A percentile compares a stretch with the other conserved stretches of the same genome.
Evolutionary conservation across 2,797 vertebrate genomes (phyloP).

Genomic region (Trachops cirrhosus): DNA sequence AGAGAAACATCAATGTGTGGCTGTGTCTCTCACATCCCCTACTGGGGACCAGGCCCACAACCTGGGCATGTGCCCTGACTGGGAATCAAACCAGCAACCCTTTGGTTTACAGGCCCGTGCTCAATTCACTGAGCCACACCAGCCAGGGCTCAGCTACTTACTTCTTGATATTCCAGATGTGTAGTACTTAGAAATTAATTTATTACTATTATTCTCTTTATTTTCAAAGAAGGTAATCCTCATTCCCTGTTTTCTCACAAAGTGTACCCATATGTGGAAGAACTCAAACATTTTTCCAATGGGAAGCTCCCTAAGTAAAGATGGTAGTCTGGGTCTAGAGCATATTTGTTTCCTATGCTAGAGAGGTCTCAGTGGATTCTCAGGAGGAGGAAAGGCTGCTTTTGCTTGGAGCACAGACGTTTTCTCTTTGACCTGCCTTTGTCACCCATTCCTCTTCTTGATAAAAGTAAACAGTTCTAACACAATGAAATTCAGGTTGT

Average conservation of each 20-base stretch:
- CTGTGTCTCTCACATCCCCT: too few relatives aligned
- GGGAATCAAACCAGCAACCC: too few relatives aligned
- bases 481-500: not conserved
- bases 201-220: not conserved
- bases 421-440: slow-evolving; percentile 22
- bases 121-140: too few relatives aligned
- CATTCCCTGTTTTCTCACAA: not conserved
- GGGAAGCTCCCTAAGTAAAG: not conserved
- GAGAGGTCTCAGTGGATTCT: not conserved
- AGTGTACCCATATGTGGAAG: not conserved
- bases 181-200: not conserved
- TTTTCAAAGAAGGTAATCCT: slow-evolving; percentile 18
- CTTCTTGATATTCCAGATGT: not conserved
- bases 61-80: too few relatives aligned
- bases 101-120: too few relatives aligned
- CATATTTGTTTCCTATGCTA: not conserved
- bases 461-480: not conserved
- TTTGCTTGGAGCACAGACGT: not conserved
- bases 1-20: too few relatives aligned
- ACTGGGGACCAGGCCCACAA: too few relatives aligned
- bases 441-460: not conserved
- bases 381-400: not conserved
- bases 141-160: slow-evolving; percentile 16
- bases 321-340: not conserved
- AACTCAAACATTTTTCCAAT: slow-evolving; percentile 23